Percentiles rank a stretch among this genome's conserved stretches.
Conservation (phyloP, 2,888 invertebrate species). For the Catocala sponsa region DNA sequence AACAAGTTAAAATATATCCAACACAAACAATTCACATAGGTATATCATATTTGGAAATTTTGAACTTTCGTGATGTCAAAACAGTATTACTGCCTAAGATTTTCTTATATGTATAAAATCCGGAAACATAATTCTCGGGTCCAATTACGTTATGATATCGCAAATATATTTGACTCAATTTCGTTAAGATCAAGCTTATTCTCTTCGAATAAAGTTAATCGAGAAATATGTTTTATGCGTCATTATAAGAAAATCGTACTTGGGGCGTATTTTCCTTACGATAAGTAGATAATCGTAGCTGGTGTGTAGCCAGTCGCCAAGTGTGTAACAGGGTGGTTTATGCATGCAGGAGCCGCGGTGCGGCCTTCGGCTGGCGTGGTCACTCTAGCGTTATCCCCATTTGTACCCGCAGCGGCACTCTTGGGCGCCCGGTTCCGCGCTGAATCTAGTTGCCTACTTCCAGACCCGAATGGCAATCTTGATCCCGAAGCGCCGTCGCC, state of each 20-base stretch:
- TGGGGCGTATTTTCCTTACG: slow-evolving; percentile 39
- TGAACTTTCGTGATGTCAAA: slow-evolving; percentile 47
- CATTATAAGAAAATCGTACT: slow-evolving; percentile 46
- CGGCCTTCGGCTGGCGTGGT: slow-evolving; percentile 88
- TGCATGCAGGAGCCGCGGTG: slow-evolving; percentile 88
- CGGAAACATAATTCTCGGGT: slow-evolving; percentile 42
- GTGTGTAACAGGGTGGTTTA: slow-evolving; percentile 85
- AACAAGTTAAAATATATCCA: too few species aligned
- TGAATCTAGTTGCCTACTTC: slow-evolving; percentile 93
- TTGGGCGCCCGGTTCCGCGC: slow-evolving; percentile 93
- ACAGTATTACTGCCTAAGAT: slow-evolving; percentile 43
- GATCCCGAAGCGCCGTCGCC: slow-evolving; percentile 94
- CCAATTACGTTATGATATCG: slow-evolving; percentile 10
- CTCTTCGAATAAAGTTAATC: slow-evolving; percentile 18
- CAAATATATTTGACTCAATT: slow-evolving; percentile 3
- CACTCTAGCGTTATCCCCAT: slow-evolving; percentile 89
- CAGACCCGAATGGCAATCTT: slow-evolving; percentile 94
- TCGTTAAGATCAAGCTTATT: slow-evolving; percentile 1
- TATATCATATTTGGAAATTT: slow-evolving; percentile 23
- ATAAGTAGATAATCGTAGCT: slow-evolving; percentile 46
- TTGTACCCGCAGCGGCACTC: slow-evolving; percentile 92
- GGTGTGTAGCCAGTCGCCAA: slow-evolving; percentile 40
- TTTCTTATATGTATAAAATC: slow-evolving; percentile 52
- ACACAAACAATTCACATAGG: too few species aligned
- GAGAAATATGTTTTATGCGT: slow-evolving; percentile 36